Percentiles rank a stretch among this genome's conserved stretches.
These are phyloP conservation scores for Mionectes macconnelli DNA, from an alignment of 2,113 vertebrate genomes.

Conservation along the genomic window DNA sequence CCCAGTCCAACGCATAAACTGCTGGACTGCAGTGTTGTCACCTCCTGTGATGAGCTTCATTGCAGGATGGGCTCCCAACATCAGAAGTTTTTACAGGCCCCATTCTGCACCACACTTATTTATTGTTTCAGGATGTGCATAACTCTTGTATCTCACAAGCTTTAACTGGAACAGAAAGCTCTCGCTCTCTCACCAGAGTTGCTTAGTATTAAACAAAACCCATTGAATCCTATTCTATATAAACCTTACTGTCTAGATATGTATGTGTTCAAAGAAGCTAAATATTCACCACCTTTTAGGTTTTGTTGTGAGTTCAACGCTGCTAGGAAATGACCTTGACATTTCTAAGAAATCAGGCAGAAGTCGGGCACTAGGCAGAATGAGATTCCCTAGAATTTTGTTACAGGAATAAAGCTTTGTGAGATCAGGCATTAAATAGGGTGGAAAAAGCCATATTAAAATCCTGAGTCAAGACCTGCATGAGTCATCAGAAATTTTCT, in stretches of 20 bases:
- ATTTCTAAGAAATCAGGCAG: constrained; percentile 13
- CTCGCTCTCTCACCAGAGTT: neutral
- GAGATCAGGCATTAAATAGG: neutral
- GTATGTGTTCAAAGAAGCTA: neutral
- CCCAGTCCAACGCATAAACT: neutral
- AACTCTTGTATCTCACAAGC: neutral
- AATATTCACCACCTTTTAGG: neutral
- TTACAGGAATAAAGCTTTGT: neutral
- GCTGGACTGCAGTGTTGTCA: neutral
- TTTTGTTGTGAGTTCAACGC: neutral
- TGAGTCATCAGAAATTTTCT: neutral
- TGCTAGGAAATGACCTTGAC: neutral
- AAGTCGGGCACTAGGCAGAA: neutral
- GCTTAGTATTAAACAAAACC: neutral
- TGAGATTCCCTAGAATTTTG: neutral
- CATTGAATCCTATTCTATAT: no score
- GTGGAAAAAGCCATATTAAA: neutral
- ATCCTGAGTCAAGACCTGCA: neutral
- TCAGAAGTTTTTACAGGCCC: neutral
- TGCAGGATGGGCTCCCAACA: neutral
- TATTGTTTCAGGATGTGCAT: neutral
- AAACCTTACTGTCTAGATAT: neutral
- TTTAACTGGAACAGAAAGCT: neutral
- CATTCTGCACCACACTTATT: neutral
- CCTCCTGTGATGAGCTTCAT: neutral